A percentile compares a stretch with the other conserved stretches of the same genome.
These are phyloP conservation scores for Macrotis lagotis DNA, from an alignment of 2,113 vertebrate genomes.

Conservation along the genomic window DNA sequence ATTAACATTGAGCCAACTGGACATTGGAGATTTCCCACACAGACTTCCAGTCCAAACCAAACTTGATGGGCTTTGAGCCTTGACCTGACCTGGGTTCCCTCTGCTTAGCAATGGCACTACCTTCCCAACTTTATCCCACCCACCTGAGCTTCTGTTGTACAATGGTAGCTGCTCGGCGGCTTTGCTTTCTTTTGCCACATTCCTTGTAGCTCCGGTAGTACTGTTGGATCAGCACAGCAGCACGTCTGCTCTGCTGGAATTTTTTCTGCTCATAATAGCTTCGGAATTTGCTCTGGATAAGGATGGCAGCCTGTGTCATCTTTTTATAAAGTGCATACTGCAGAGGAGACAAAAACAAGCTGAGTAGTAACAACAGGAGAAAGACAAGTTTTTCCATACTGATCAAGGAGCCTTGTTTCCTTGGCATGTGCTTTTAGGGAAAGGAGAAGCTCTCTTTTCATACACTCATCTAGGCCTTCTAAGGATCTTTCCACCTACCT, in stretches of 20 bases:
- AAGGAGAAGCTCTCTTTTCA: neutral
- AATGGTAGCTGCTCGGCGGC: slow-evolving; percentile 89
- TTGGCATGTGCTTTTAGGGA: fast-evolving
- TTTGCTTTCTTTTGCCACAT: slow-evolving; percentile 91
- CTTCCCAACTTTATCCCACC: fast-evolving
- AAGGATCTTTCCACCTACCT: slow-evolving; percentile 18
- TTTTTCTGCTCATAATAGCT: slow-evolving; percentile 98
- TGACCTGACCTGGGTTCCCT: neutral
- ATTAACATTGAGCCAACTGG: neutral
- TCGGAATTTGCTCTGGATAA: slow-evolving; percentile 99
- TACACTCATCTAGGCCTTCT: fast-evolving
- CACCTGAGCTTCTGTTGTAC: slow-evolving; percentile 91
- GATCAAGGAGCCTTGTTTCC: neutral
- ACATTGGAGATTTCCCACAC: neutral
- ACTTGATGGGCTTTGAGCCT: fast-evolving
- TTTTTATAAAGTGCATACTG: slow-evolving; percentile 99
- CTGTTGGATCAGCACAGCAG: slow-evolving; percentile 97
- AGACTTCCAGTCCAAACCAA: fast-evolving
- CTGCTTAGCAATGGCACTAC: neutral
- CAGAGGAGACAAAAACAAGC: slow-evolving; percentile 69
- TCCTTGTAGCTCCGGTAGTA: slow-evolving; percentile 98
- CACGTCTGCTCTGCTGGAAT: slow-evolving; percentile 97
- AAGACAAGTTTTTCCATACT: fast-evolving
- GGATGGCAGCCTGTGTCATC: slow-evolving; percentile 99
- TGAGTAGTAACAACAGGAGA: slow-evolving; percentile 44